phyloP scores from a whole-genome alignment of 2,113 vertebrate genomes.

The Ciconia boyciana region DNA sequence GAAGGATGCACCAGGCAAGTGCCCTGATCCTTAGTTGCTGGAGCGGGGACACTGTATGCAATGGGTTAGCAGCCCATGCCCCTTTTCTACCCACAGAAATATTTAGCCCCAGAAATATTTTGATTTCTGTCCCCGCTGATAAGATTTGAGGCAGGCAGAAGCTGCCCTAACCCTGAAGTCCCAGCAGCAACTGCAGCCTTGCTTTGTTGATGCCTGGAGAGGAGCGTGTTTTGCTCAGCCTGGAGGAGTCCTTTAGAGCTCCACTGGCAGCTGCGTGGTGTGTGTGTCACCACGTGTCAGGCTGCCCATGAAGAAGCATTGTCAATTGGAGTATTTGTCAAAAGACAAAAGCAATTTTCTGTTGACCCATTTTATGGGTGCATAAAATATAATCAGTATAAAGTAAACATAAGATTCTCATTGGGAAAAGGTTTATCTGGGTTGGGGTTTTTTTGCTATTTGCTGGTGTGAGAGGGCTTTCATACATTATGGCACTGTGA shows the following conservation, averaged over 20 bases:
- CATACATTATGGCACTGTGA: rapidly evolving
- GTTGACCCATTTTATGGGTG: slow-evolving; percentile 36
- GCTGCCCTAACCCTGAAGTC: slow-evolving; percentile 9
- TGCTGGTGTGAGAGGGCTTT: background rate
- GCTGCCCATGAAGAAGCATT: background rate
- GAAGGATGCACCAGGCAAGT: slow-evolving; percentile 6
- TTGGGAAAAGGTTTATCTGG: background rate
- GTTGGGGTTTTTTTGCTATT: background rate
- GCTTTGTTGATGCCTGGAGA: slow-evolving; percentile 57
- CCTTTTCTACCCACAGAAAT: slow-evolving; percentile 47
- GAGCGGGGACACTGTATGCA: background rate
- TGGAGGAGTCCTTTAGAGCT: background rate
- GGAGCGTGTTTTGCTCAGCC: background rate
- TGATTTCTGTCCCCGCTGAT: background rate
- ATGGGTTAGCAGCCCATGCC: background rate
- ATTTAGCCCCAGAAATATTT: slow-evolving; percentile 26
- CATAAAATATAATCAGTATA: slow-evolving; percentile 30
- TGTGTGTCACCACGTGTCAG: background rate
- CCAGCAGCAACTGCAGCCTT: background rate
- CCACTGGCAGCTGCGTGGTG: slow-evolving; percentile 4
- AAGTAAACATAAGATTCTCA: background rate
- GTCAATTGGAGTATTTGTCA: slow-evolving; percentile 27
- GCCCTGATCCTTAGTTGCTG: background rate
- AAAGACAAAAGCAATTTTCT: background rate
- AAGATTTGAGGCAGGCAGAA: slow-evolving; percentile 12